A percentile compares a stretch with the other conserved stretches of the same genome.
phyloP scores from a whole-genome alignment of 2,888 invertebrate species.

The Oligia latruncula region DNA sequence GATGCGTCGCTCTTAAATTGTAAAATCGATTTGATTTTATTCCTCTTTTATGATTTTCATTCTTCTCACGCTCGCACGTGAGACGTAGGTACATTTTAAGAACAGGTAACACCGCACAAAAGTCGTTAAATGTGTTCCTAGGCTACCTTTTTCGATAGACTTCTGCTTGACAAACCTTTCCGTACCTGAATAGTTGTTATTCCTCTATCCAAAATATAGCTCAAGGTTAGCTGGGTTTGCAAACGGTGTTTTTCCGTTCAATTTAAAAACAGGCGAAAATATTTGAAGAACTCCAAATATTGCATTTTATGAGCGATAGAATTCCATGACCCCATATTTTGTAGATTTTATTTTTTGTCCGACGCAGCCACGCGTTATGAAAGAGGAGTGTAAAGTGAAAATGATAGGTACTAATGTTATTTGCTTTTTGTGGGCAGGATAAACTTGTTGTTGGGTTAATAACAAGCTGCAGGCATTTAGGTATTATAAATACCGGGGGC shows the following conservation, averaged over 20 bases:
- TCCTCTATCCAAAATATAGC: background rate
- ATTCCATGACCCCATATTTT: background rate
- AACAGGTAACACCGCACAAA: background rate
- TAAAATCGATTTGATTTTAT: constrained; percentile 40
- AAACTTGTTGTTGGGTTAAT: background rate
- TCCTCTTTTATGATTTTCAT: constrained; percentile 17
- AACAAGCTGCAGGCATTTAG: background rate
- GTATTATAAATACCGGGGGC: background rate
- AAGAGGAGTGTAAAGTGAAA: background rate
- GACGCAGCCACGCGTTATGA: background rate
- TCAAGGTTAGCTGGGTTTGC: background rate
- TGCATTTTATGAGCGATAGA: background rate
- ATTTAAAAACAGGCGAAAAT: background rate
- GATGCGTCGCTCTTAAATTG: background rate
- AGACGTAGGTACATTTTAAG: no score
- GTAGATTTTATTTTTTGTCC: background rate
- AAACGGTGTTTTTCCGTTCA: background rate
- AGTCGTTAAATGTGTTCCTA: background rate
- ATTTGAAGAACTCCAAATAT: background rate
- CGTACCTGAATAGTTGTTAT: background rate
- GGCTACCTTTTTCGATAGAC: background rate
- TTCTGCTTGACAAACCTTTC: background rate
- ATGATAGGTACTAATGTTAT: background rate
- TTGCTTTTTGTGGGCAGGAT: background rate
- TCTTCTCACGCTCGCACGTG: constrained; percentile 12